phyloP scores from a whole-genome alignment of 64 coral and sea anemone species.

The Porites lutea region DNA sequence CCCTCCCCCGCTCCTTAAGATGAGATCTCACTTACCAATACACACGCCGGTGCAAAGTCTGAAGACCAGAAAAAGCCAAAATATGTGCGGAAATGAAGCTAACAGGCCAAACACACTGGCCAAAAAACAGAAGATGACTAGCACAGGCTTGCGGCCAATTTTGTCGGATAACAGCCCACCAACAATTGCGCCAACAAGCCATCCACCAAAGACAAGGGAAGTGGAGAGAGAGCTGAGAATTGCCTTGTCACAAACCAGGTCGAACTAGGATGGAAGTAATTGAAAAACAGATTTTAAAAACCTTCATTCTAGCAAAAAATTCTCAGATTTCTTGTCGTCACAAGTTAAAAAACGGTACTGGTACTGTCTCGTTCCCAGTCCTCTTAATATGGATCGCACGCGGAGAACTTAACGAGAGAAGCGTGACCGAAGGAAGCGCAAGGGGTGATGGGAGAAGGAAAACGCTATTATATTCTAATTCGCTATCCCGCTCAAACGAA shows the following conservation, averaged over 20 bases:
- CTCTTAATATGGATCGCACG: too few relatives aligned
- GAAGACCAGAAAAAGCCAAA: slow-evolving; percentile 76
- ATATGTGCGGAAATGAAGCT: slow-evolving; percentile 55
- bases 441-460: too few relatives aligned
- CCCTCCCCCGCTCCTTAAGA: too few relatives aligned
- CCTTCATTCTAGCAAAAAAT: too few relatives aligned
- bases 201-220: slow-evolving; percentile 67
- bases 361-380: too few relatives aligned
- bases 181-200: slow-evolving; percentile 45
- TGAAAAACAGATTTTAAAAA: neutral
- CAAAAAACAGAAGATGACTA: slow-evolving; percentile 52
- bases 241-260: slow-evolving; percentile 69
- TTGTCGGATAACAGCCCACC: slow-evolving; percentile 75
- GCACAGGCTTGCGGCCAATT: slow-evolving; percentile 72
- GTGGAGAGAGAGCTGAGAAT: slow-evolving; percentile 29
- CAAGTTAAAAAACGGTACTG: too few relatives aligned
- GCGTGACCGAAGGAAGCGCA: too few relatives aligned
- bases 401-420: too few relatives aligned
- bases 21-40: slow-evolving; percentile 31
- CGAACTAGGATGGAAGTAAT: slow-evolving; percentile 10
- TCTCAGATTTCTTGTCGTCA: too few relatives aligned
- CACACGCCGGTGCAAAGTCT: slow-evolving; percentile 61
- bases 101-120: slow-evolving; percentile 57
- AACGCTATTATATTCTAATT: too few relatives aligned
- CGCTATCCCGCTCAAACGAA: too few relatives aligned